Evolutionary conservation across 2,888 invertebrate genomes (phyloP).

Genomic region (Aspidiotus destructor): DNA sequence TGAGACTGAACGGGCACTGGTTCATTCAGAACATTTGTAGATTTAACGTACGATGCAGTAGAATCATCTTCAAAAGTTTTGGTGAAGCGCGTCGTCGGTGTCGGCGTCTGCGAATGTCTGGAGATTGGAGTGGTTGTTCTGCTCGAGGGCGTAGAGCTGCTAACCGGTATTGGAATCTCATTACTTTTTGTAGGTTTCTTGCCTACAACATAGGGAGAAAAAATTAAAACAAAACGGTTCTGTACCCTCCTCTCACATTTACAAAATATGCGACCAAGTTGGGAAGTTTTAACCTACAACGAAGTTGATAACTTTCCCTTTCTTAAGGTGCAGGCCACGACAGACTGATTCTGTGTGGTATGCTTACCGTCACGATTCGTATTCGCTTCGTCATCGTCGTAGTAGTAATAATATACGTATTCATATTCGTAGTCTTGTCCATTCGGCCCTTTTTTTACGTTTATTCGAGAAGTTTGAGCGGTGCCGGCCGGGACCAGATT

Average conservation of each 20-base stretch:
- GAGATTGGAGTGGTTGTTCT: slow-evolving; percentile 19
- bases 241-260: no score
- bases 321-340: no score
- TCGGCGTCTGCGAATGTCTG: slow-evolving; percentile 12
- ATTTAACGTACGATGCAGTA: slow-evolving; percentile 3
- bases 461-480: slow-evolving; percentile 56
- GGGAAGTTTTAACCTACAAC: no score
- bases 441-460: slow-evolving; percentile 79
- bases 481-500: slow-evolving; percentile 38
- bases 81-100: slow-evolving; percentile 12
- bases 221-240: no score
- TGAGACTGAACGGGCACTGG: slow-evolving; percentile 1
- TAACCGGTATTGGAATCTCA: slow-evolving; percentile 18
- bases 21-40: slow-evolving; percentile 13
- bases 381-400: slow-evolving; percentile 57
- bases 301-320: no score
- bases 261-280: no score
- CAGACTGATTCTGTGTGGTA: no score
- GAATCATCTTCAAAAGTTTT: slow-evolving; percentile 17
- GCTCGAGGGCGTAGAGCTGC: slow-evolving; percentile 17
- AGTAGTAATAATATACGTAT: slow-evolving; percentile 82
- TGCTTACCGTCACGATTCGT: slow-evolving; percentile 35
- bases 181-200: slow-evolving; percentile 19
- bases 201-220: slow-evolving; percentile 1
- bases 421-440: slow-evolving; percentile 87